Conservation (phyloP, 2,888 invertebrate genomes). For the Tholera decimalis region DNA sequence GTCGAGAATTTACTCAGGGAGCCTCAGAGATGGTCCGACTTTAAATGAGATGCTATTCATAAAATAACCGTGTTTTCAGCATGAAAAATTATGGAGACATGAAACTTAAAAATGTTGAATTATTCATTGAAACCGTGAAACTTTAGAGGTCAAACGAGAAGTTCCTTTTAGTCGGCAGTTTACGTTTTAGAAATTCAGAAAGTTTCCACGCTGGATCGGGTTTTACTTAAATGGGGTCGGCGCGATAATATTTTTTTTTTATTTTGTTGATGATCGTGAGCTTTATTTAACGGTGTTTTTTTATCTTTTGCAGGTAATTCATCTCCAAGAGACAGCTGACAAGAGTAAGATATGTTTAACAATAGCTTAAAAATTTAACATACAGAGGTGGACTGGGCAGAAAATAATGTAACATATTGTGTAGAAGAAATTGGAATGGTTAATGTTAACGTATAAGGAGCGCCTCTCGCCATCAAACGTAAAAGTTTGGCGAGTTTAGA, state of each 20-base stretch:
- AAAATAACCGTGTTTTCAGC: conserved; percentile 49
- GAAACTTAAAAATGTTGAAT: conserved; percentile 57
- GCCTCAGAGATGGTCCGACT: conserved; percentile 26
- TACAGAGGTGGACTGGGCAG: conserved; percentile 9
- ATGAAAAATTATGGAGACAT: conserved; percentile 54
- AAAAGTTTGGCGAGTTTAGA: too few relatives aligned
- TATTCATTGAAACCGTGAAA: conserved; percentile 59
- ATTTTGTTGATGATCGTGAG: conserved; percentile 7
- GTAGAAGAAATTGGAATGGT: too few relatives aligned
- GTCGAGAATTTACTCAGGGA: conserved; percentile 7
- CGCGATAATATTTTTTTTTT: conserved; percentile 36
- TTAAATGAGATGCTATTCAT: conserved; percentile 44
- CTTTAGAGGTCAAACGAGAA: conserved; percentile 59
- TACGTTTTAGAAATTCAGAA: conserved; percentile 32
- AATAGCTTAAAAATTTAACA: conserved; percentile 17
- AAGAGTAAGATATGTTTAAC: conserved; percentile 26
- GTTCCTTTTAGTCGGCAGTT: conserved; percentile 38
- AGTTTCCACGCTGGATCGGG: conserved; percentile 22
- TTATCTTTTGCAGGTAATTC: conserved; percentile 48
- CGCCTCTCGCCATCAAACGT: too few relatives aligned
- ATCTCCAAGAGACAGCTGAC: conserved; percentile 14
- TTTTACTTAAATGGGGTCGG: conserved; percentile 33
- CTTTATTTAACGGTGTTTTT: conserved; percentile 9
- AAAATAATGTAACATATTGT: too few relatives aligned
- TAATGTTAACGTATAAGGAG: too few relatives aligned